Base-by-base conservation (phyloP, 2,888 invertebrate species). In the Helicoverpa assulta region DNA sequence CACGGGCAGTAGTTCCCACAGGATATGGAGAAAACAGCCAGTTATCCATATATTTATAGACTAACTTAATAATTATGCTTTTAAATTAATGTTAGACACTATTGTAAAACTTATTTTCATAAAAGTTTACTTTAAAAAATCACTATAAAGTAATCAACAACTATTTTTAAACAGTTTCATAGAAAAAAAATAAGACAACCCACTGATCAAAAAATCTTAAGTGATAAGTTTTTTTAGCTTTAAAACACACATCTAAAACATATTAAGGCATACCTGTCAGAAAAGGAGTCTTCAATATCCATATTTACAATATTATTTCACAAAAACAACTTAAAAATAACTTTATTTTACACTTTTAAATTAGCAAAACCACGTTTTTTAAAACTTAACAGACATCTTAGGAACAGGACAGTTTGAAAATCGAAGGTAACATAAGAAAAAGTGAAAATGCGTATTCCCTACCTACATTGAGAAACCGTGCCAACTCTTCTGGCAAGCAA, bases 391-490 rank as follows among this genome's bases (percentile, higher is more conserved):
- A 33, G 33, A 33, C 8, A 33, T 33, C 33, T 33, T 10, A 26
- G 33, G 1, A 7, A 10, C 8, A 33, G 33, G 10, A 33, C 33
- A 8, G 33, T 33, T 33, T 33, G 10, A 33, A 33, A 33, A 33
- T 33, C 33, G 33, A 33, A 33, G 33, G 29, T 56, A 53, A 53
- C 18, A 40, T 59, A 60, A 47, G 16, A 52, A 37, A 52, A 14
- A 5, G 43, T 18, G 4, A 55, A 58, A 68, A 73, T 29, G 56
- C 18, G 19, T 37, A 1, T 50, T 29, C 51, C 10, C 68, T 54
- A 70, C 64, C 70, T 26, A 71, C 71, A 64, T 74, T 76, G 64
- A 64, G 67, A 63, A 78, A 78, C 78, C 67, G 68, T 83, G 81
- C 71, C 67, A 85, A 85, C 61, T 63, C 53, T 26, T 73, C 62